Base-by-base conservation (phyloP, 2,113 vertebrate species). In the Procavia capensis region DNA sequence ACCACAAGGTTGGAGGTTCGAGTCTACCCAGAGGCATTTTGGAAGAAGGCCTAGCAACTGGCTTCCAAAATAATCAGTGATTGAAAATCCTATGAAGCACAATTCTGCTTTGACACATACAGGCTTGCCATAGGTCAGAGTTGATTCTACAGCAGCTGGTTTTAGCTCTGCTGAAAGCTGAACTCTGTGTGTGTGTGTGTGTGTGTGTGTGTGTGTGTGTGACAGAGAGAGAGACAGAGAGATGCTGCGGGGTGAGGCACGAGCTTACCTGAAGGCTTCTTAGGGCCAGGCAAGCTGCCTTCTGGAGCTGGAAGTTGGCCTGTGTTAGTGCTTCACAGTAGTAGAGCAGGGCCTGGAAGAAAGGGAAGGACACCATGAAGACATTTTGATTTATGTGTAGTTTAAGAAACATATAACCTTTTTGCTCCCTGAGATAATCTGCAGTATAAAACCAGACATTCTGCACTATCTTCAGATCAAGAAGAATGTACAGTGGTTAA, bases 261-360 rank as follows among this genome's bases (percentile, higher is more conserved):
- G 85, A 17, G 80, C 98, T 98, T 97, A 99, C 99, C 99, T 99
- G 98, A 79, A 99, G 98, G 97, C 99, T 99, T 98, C 98, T 99
- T 91, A 99, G 98, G 80, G 99, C 99, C 79, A 99, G 97, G 93
- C 99, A 99, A 39, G 99, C 99, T 9, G 99, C 99, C 93, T 98
- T 99, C 98, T 99, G 99, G 47, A 98, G 98, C 94, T 99, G 99
- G 70, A 98, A 98, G 90, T 98, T 98, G 68, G 98, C 98, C 97
- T 99, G 99, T 1, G 99, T 99, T 93, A 99, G 98, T 8, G 98
- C 98, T 98, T 99, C 99, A 83, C 99, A 99, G 98, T 99, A 99
- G 96, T 98, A 99, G 91, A 99, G 98, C 97, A 99, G 97, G 54
- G 99, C 99, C 99, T 99, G 98, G 54, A 91, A 81, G 95, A 41